phyloP scores from a whole-genome alignment of 1,140 invertebrate genomes.

The Nixonia krombeini region DNA sequence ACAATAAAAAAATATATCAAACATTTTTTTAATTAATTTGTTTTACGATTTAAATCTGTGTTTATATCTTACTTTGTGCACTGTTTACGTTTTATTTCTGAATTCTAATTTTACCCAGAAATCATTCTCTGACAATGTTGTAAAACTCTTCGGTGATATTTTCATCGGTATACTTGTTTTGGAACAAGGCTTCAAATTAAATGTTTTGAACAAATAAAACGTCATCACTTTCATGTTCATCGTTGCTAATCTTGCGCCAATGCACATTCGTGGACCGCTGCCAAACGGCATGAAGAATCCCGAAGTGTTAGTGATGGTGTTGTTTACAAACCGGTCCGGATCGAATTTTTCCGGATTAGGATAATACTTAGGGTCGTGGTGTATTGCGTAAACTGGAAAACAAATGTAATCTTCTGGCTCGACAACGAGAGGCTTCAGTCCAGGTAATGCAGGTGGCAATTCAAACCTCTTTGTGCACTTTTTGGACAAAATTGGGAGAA shows the following conservation, averaged over 20 bases:
- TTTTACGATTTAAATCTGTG: too few relatives aligned
- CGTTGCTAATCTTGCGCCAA: conserved; percentile 35
- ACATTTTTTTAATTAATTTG: too few relatives aligned
- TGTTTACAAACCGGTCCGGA: conserved; percentile 72
- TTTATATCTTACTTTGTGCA: too few relatives aligned
- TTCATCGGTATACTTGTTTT: conserved; percentile 52
- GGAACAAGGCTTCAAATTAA: conserved; percentile 38
- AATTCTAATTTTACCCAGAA: conserved; percentile 51
- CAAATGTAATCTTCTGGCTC: conserved; percentile 45
- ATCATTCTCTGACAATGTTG: conserved; percentile 46
- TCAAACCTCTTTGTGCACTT: conserved; percentile 59
- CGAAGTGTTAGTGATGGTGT: conserved; percentile 31
- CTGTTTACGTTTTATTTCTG: conserved; percentile 26
- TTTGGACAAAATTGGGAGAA: conserved; percentile 62
- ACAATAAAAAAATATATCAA: too few relatives aligned
- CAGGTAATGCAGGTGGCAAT: conserved; percentile 42
- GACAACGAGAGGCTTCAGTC: conserved; percentile 66
- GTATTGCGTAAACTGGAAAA: conserved; percentile 68
- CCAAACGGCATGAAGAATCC: conserved; percentile 31
- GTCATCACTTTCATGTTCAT: conserved; percentile 52
- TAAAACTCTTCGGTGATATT: conserved; percentile 41
- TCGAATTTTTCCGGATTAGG: conserved; percentile 72
- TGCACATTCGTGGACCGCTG: conserved; percentile 32
- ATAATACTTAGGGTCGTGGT: conserved; percentile 71
- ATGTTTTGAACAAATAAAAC: conserved; percentile 53